These are phyloP conservation scores for Amiota minor DNA, from an alignment of 2,888 invertebrate genomes.

Conservation along the genomic window DNA sequence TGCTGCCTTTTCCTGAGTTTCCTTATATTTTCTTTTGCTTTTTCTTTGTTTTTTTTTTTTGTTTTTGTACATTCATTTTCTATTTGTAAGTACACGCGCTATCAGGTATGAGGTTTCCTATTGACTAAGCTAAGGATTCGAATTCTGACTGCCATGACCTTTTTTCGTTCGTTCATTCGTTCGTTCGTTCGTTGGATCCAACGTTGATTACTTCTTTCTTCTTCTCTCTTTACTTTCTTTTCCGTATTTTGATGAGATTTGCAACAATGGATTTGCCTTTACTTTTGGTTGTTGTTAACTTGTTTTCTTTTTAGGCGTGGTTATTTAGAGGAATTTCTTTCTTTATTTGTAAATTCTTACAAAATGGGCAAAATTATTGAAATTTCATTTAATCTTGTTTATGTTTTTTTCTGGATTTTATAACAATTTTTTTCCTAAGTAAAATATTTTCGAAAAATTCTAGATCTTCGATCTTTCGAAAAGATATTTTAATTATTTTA, in stretches of 20 bases:
- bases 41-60: no score
- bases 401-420: no score
- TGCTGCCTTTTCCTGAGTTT: slow-evolving; percentile 32
- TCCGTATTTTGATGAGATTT: neutral
- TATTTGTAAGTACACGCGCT: neutral
- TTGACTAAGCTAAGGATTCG: slow-evolving; percentile 48
- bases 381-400: no score
- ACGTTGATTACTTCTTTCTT: neutral
- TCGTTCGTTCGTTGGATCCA: neutral
- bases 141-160: slow-evolving; percentile 53
- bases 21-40: slow-evolving; percentile 38
- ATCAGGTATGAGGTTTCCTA: slow-evolving; percentile 57
- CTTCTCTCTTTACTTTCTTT: slow-evolving; percentile 1
- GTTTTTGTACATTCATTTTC: no score
- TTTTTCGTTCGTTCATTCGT: slow-evolving; percentile 40
- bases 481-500: no score
- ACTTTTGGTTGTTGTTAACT: slow-evolving; percentile 3
- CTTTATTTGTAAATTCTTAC: no score
- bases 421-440: no score
- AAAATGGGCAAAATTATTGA: no score
- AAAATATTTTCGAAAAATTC: no score
- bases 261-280: neutral
- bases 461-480: no score
- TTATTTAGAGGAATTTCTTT: slow-evolving; percentile 34
- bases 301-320: slow-evolving; percentile 55